Evolutionary conservation across 2,113 vertebrate species (phyloP).

Genomic region (Eretmochelys imbricata): DNA sequence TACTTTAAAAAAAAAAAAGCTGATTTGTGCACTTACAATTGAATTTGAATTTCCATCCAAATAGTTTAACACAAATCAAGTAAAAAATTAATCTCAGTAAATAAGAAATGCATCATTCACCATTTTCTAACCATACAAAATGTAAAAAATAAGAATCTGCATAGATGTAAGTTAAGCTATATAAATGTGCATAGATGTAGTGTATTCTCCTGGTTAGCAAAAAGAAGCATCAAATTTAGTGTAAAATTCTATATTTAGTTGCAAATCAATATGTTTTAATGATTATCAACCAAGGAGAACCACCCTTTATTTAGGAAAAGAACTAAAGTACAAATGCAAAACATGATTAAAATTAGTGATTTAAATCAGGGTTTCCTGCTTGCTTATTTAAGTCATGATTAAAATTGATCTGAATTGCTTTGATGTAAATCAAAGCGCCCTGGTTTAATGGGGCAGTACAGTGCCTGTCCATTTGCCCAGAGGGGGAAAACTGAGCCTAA

Average conservation of each 20-base stretch:
- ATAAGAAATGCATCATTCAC: neutral
- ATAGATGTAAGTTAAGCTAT: neutral
- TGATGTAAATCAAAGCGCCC: neutral
- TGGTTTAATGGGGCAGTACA: conserved; percentile 32
- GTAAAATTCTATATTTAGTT: neutral
- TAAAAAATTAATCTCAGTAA: neutral
- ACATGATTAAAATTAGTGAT: neutral
- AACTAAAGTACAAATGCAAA: neutral
- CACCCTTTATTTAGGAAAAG: neutral
- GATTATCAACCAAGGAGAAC: neutral
- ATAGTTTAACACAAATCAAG: neutral
- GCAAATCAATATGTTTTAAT: neutral
- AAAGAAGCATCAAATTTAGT: neutral
- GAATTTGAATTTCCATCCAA: neutral
- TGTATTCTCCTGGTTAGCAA: neutral
- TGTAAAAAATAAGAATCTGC: neutral
- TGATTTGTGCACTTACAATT: neutral
- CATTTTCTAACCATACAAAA: neutral
- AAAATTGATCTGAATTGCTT: neutral
- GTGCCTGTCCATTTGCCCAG: neutral
- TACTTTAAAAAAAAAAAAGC: neutral
- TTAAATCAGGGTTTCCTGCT: neutral
- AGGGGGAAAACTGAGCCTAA: neutral
- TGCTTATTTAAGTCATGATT: neutral
- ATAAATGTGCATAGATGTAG: neutral